Base-by-base conservation (phyloP, 30 jellyfish, hydroid and myxozoan genomes). In the Aurelia sp. region DNA sequence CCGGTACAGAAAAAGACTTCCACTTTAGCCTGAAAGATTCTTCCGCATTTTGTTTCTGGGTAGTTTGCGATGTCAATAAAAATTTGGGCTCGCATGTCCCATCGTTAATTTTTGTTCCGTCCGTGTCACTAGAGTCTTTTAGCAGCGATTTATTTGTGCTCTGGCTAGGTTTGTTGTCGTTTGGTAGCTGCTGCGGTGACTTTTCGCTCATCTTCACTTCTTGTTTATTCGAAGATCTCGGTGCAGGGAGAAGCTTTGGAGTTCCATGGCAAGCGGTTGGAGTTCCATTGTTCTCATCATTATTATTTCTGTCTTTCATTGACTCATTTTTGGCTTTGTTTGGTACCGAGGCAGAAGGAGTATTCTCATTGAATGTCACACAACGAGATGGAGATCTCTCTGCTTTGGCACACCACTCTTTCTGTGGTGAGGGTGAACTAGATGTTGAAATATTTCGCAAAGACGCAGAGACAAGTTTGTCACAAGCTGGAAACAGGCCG, bases 401-500 rank as follows among this genome's bases (percentile, higher is more conserved):
- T 27, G 55, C 10, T 35, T 22, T 35, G 78, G 78, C 11, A 13
- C 15, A 15, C 55, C 13, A 67, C 22, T 48, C 51, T 15, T 47
- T 20, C 71, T 17, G 31, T 50, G 50, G 38, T 13, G 71, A 48
- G 7, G 70, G 52, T 19, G 31, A 18, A 19, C 30, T 31, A 48
- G 38, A 78, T 24, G 27, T 53, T 5, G 90, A 80, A 59, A 47
- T 10, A 48, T 41, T 73, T 21, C 69, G 82, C 12, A 65, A 31
- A 16, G 91, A 60, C 11, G 76, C 82, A 3, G 93, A 72, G 9
- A 84, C 93, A 53, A 73, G 87, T 53, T 72, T 79, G 27, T 84
- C 82, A 38, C 93, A 84, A 16, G 78, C 70, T 12, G 93, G 88
- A 18, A 84, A 78, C 68, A 84, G 57, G 31, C 93, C 93, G 51